Evolutionary conservation across 2,888 invertebrate species (phyloP).

Genomic region (Marasmarcha lunaedactyla): DNA sequence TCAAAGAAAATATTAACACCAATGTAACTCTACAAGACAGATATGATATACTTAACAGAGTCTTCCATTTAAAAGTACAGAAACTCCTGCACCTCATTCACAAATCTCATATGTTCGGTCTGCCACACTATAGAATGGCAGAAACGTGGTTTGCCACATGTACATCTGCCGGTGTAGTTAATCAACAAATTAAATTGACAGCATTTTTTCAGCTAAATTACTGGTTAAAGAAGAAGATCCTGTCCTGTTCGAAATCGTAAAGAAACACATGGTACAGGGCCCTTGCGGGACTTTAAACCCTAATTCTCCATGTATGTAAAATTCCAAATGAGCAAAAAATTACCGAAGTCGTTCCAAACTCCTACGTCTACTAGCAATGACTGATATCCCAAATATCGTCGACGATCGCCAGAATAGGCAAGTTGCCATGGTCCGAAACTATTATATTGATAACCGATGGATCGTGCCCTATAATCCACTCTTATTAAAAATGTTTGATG

Average conservation of each 20-base stretch:
- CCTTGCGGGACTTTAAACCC: too few species aligned
- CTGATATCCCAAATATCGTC: constrained; percentile 19
- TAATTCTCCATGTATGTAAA: too few species aligned
- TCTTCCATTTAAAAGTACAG: constrained; percentile 16
- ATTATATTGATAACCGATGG: too few species aligned
- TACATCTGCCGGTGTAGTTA: constrained; percentile 16
- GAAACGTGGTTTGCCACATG: too few species aligned
- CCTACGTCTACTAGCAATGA: constrained; percentile 17
- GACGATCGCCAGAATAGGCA: constrained; percentile 15
- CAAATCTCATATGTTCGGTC: constrained; percentile 14
- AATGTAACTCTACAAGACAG: constrained; percentile 14
- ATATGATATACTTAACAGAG: constrained; percentile 15
- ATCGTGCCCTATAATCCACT: too few species aligned
- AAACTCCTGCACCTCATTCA: constrained; percentile 13
- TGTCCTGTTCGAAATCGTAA: constrained; percentile 15
- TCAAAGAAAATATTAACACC: too few species aligned
- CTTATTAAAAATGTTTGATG: too few species aligned
- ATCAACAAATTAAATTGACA: constrained; percentile 17
- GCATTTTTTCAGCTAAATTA: constrained; percentile 17
- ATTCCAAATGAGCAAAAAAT: constrained; percentile 17
- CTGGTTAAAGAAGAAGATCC: too few species aligned
- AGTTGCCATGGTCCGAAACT: constrained; percentile 10
- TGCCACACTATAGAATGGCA: constrained; percentile 13
- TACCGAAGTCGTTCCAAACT: constrained; percentile 14
- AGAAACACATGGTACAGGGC: constrained; percentile 17